Base-by-base conservation (phyloP, 2,888 invertebrate species). In the Apamea epomidion region DNA sequence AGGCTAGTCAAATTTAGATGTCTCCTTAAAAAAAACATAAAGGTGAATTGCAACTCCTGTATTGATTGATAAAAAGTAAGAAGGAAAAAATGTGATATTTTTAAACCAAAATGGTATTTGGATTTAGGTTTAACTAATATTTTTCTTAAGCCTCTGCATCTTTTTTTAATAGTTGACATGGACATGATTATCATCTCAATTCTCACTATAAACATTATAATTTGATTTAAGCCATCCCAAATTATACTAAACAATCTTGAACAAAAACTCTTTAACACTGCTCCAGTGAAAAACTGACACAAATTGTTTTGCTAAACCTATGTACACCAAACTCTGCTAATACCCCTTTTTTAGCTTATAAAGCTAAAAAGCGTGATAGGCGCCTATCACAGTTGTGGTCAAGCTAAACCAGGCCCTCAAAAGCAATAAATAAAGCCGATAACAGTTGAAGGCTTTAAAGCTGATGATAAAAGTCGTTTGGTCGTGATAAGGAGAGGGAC, bases 391-490 rank as follows among this genome's bases (percentile, higher is more conserved):
- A 60, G 25, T 29, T 14, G 37, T 77, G 85, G 76, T 87, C 85
- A 87, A 84, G 80, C 76, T 45, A 72, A 77, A 75, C 54, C 64
- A 37, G 62, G 62, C 72, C 68, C 42, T 76, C 42, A 14, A 3
- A 14, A 21, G 73, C 69, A 51, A 87, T 87, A 87, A 89, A 87
- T 89, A 87, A 82, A 45, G 45, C 67, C 51, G 88, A 88, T 88
- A 89, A 87, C 85, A 71, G 74, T 42, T 16, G 45, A 79, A 69
- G 68, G 70, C 79, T 85, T 87, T 84, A 87, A 84, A 78, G 37
- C 69, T 75, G 76, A 85, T 83, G 88, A 86, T 90, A 89, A 88
- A 87, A 87, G 77, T 78, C 83, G 84, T 88, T 89, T 76, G 70
- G 48, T 37, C 45, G 54, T 77, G 86, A 83, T 87, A 86, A 86